phyloP scores from a whole-genome alignment of 1,140 invertebrate genomes.

The Bombus picipes region DNA sequence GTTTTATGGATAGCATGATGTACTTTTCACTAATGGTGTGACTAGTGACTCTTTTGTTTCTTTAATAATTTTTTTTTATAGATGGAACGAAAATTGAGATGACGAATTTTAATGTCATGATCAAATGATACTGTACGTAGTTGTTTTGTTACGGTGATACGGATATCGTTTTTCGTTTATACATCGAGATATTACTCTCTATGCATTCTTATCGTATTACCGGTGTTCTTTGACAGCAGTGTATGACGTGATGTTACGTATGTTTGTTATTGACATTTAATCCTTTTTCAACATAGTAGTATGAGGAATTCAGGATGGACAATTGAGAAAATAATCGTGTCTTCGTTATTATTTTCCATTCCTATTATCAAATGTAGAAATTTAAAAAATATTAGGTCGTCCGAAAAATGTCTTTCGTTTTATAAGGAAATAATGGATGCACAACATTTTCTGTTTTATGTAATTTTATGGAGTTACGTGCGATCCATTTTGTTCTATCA shows the following conservation, averaged over 20 bases:
- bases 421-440: too few relatives aligned
- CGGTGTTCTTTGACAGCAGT: too few relatives aligned
- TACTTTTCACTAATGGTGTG: neutral
- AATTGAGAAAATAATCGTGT: neutral
- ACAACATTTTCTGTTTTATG: too few relatives aligned
- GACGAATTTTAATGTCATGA: neutral
- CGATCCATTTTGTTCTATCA: too few relatives aligned
- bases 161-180: neutral
- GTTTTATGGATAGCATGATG: neutral
- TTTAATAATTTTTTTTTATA: neutral
- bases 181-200: neutral
- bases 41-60: too few relatives aligned
- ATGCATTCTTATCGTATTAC: neutral
- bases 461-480: too few relatives aligned
- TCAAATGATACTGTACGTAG: neutral
- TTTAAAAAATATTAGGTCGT: neutral
- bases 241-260: neutral
- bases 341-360: neutral
- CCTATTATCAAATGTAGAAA: neutral
- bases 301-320: neutral
- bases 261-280: neutral
- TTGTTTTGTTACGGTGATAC: neutral
- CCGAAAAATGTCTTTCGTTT: too few relatives aligned
- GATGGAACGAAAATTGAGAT: neutral
- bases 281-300: neutral